phyloP scores from a whole-genome alignment of 2,888 invertebrate genomes.

The Pseudoips prasinana region DNA sequence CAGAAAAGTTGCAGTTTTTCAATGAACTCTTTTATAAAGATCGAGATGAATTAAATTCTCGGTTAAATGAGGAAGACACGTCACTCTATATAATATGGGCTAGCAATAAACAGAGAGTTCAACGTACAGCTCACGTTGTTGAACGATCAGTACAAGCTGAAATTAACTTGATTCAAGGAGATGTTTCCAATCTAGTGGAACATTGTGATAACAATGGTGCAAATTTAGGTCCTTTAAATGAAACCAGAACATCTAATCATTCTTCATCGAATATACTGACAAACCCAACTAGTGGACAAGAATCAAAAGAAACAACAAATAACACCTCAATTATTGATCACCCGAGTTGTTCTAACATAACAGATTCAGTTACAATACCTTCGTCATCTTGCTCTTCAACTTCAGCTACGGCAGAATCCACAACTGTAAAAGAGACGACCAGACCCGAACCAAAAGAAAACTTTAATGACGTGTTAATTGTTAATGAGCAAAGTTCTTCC shows the following conservation, averaged over 20 bases:
- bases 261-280: slow-evolving; percentile 6
- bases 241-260: slow-evolving; percentile 3
- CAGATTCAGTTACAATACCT: slow-evolving; percentile 12
- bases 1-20: slow-evolving; percentile 23
- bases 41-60: slow-evolving; percentile 11
- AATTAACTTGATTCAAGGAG: slow-evolving; percentile 7
- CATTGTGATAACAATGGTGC: slow-evolving; percentile 3
- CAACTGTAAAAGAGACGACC: not conserved
- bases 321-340: slow-evolving; percentile 13
- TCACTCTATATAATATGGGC: slow-evolving; percentile 26
- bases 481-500: slow-evolving; percentile 16
- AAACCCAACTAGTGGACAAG: slow-evolving; percentile 1
- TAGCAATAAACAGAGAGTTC: slow-evolving; percentile 15
- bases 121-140: slow-evolving; percentile 1
- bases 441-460: slow-evolving; percentile 14
- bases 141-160: slow-evolving; percentile 1
- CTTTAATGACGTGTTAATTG: slow-evolving; percentile 3
- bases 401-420: slow-evolving; percentile 1
- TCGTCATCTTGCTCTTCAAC: slow-evolving; percentile 7
- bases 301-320: slow-evolving; percentile 13
- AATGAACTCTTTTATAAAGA: slow-evolving; percentile 21
- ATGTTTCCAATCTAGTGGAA: slow-evolving; percentile 9
- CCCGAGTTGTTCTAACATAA: slow-evolving; percentile 8
- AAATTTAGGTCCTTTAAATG: not conserved
- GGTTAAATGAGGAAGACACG: slow-evolving; percentile 14